Conservation (phyloP, 2,797 vertebrate genomes). For the Heteromormyrus szaboi region DNA sequence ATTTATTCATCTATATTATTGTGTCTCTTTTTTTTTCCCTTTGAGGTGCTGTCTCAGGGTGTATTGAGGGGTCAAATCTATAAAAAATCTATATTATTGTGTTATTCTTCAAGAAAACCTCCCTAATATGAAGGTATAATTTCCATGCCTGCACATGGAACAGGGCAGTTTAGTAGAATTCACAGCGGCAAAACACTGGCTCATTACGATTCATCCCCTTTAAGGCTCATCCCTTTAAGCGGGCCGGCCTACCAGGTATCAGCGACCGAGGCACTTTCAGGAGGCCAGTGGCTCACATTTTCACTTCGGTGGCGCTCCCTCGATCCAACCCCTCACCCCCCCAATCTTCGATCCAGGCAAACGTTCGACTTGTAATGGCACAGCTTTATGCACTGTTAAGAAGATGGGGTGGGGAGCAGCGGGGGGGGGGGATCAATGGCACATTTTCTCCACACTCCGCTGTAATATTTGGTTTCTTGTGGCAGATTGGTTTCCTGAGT, state of each 20-base stretch:
- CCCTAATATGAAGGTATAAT: neutral
- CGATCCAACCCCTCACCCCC: neutral
- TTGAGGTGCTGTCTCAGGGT: no score
- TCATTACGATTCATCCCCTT: neutral
- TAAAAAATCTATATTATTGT: neutral
- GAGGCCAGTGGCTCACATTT: neutral
- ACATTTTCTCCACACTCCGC: constrained; percentile 56
- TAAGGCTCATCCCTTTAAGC: neutral
- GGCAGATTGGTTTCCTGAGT: constrained; percentile 70
- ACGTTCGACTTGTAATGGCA: constrained; percentile 1
- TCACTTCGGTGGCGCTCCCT: neutral
- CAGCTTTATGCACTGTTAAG: constrained; percentile 19
- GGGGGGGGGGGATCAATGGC: constrained; percentile 56
- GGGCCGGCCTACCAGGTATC: neutral
- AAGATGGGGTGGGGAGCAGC: neutral
- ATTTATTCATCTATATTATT: neutral
- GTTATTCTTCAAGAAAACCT: neutral
- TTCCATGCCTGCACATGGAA: neutral
- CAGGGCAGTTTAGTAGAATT: neutral
- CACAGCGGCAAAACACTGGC: neutral
- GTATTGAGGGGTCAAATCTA: no score
- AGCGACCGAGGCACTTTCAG: neutral
- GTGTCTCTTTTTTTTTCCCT: neutral
- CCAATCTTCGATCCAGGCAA: constrained; percentile 11
- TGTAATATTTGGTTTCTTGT: constrained; percentile 73